Evolutionary conservation across 1,140 invertebrate species (phyloP).

Genomic region (Schlechtendalia chinensis): DNA sequence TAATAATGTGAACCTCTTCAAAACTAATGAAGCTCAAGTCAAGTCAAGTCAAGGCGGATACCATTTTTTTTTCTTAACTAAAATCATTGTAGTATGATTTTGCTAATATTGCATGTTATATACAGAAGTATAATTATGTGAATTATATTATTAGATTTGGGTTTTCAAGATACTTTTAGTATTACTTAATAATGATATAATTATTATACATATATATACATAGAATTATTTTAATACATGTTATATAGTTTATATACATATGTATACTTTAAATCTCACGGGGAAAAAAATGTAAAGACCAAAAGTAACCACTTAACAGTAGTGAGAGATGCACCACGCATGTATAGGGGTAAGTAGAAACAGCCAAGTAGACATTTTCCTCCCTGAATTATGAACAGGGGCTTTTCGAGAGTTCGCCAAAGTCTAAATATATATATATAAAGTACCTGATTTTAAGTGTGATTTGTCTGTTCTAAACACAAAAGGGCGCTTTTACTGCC

Average conservation of each 20-base stretch:
- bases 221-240: conserved; percentile 1
- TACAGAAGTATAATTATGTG: background rate
- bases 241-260: too few relatives aligned
- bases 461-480: conserved; percentile 48
- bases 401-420: conserved; percentile 28
- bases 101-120: background rate
- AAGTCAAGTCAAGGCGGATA: too few relatives aligned
- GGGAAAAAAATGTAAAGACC: background rate
- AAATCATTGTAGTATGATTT: background rate
- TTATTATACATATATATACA: too few relatives aligned
- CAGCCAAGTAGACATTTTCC: conserved; percentile 41
- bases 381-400: conserved; percentile 17
- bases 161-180: background rate
- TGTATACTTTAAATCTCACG: background rate
- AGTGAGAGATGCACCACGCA: background rate
- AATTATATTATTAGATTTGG: too few relatives aligned
- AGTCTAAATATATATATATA: conserved; percentile 4
- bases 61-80: background rate
- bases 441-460: conserved; percentile 49
- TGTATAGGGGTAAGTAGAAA: conserved; percentile 17
- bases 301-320: conserved; percentile 39
- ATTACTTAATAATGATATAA: too few relatives aligned
- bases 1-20: background rate
- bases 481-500: conserved; percentile 39
- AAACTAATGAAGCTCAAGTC: background rate